A percentile compares a stretch with the other conserved stretches of the same genome.
These are phyloP conservation scores for Narcine bancroftii DNA, from an alignment of 2,113 vertebrate genomes.

Conservation along the genomic window DNA sequence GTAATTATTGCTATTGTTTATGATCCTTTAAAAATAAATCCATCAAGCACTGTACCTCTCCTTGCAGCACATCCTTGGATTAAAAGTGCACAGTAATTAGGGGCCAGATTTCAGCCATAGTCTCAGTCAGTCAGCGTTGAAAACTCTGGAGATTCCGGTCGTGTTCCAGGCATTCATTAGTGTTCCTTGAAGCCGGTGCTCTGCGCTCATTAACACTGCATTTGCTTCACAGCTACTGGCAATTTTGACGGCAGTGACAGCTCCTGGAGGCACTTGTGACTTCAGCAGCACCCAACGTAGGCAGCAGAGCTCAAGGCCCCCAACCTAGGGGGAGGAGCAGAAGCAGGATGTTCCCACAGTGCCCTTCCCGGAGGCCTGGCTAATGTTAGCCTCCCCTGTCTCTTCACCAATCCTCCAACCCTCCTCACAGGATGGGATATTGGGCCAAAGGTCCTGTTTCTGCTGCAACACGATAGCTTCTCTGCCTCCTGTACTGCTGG, in stretches of 20 bases:
- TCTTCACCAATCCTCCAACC: not conserved
- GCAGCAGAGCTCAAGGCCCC: too few relatives aligned
- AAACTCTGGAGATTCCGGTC: not conserved
- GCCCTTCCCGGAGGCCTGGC: not conserved
- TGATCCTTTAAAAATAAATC: not conserved
- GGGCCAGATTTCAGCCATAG: not conserved
- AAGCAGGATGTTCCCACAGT: not conserved
- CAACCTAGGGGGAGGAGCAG: not conserved
- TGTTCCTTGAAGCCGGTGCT: not conserved
- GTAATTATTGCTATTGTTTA: not conserved
- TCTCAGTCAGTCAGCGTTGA: too few relatives aligned
- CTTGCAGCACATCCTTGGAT: not conserved
- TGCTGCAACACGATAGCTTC: accelerated
- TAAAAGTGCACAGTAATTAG: not conserved
- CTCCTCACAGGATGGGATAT: too few relatives aligned
- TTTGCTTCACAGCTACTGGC: not conserved
- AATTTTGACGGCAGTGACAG: not conserved
- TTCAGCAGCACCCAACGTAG: not conserved
- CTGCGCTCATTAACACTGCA: not conserved
- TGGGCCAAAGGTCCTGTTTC: too few relatives aligned
- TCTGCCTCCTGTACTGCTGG: too few relatives aligned
- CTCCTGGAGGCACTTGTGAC: too few relatives aligned
- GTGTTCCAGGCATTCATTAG: not conserved
- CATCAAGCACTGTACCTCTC: not conserved
- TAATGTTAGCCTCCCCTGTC: not conserved